Base-by-base conservation (phyloP, 1,140 invertebrate species). In the Drosophila saltans region DNA sequence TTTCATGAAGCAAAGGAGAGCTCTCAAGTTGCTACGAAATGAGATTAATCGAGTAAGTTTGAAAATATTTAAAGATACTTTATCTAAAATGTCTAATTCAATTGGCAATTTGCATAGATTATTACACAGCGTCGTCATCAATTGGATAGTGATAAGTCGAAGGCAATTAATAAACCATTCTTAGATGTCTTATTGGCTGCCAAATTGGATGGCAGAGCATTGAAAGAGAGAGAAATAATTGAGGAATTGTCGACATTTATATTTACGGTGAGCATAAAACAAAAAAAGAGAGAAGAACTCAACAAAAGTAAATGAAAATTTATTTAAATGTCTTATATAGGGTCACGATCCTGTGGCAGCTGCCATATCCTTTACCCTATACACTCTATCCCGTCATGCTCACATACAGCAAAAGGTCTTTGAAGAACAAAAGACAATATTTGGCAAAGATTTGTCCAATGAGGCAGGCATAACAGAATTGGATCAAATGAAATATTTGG, bases 211-310 rank as follows among this genome's bases (percentile, higher is more conserved):
- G 91, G 93, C 10, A 93, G 95, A 55, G 77, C 92, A 2, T 91
- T 96, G 11, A 94, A 94, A 1, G 93, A 95, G 52, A 91, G 93
- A n/a, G 95, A 96, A 78, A 95, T 96, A 48, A 91, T 94, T 64
- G 95, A 96, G 81, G 95, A 96, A 91, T 93, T 95, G 2, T 95
- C 96, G 69, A 96, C 95, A 21, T 96, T 96, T 74, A 96, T 96
- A 94, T 95, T 95, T 91, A 94, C 95, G 92, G 96, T 97, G 90
- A 84, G 52, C 43, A 41, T 36, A 36, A 36, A 7, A 5, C 3
- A 36, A 36, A 36, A 36, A 4, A 2, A 30, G 0, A 30, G 28
- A 36, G 3, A 2, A 30, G 2, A 30, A 4, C 28, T 30, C 2
- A 30, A 30, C 28, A 30, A 30, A 30, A 30, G 16, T 30, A 30